Percentiles rank a stretch among this genome's conserved stretches.
Conservation (phyloP, 2,113 vertebrate genomes). For the Dascyllus trimaculatus region DNA sequence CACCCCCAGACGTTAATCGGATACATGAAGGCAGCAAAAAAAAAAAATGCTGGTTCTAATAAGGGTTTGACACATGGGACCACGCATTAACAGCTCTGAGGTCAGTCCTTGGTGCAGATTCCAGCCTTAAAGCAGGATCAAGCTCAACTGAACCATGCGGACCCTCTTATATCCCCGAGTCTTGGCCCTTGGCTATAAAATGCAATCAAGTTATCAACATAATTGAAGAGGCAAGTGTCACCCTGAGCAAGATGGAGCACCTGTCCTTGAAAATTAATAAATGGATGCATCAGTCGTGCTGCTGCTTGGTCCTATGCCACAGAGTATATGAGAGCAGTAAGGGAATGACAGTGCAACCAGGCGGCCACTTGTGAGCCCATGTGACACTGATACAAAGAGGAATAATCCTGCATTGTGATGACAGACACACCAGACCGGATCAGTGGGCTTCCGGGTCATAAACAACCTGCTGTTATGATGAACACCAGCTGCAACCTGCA, state of each 20-base stretch:
- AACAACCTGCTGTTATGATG: slow-evolving; percentile 3
- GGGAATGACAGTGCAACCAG: slow-evolving; percentile 25
- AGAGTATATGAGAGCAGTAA: background rate
- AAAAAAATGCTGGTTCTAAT: slow-evolving; percentile 10
- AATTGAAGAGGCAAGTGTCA: slow-evolving; percentile 61
- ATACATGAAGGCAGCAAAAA: background rate
- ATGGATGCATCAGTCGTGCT: slow-evolving; percentile 53
- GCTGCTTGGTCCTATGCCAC: slow-evolving; percentile 8
- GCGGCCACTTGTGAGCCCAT: slow-evolving; percentile 35
- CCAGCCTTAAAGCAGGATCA: slow-evolving; percentile 17
- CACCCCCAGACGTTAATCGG: background rate
- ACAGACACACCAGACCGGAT: slow-evolving; percentile 49
- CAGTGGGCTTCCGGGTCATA: slow-evolving; percentile 56
- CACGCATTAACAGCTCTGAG: slow-evolving; percentile 12
- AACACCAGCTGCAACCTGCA: background rate
- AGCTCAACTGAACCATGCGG: slow-evolving; percentile 23
- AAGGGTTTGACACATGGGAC: slow-evolving; percentile 11
- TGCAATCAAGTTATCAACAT: slow-evolving; percentile 66
- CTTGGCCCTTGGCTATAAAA: slow-evolving; percentile 29
- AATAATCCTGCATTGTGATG: slow-evolving; percentile 66
- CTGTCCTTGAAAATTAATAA: slow-evolving; percentile 74
- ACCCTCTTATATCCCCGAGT: slow-evolving; percentile 7
- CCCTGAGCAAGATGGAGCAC: slow-evolving; percentile 64
- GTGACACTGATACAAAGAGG: slow-evolving; percentile 50
- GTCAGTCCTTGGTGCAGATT: slow-evolving; percentile 32